Percentiles rank a stretch among this genome's conserved stretches.
Conservation (phyloP, 1,140 invertebrate species). For the Leucophenga varia region DNA sequence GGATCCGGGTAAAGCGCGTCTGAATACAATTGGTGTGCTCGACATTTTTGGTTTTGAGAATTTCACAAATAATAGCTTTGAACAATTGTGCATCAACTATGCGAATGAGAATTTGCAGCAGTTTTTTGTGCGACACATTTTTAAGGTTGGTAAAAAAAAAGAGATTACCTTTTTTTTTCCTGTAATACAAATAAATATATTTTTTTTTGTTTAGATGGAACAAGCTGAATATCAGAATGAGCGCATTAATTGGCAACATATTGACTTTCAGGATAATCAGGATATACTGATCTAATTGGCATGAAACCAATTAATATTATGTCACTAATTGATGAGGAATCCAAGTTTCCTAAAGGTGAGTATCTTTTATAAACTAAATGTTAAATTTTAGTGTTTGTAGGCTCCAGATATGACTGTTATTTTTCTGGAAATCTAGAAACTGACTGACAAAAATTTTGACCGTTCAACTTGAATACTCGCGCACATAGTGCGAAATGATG, state of each 20-base stretch:
- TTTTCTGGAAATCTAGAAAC: too few species aligned
- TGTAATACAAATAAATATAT: neutral
- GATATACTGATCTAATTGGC: constrained; percentile 88
- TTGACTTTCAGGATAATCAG: constrained; percentile 93
- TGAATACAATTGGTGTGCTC: constrained; percentile 83
- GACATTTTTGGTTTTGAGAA: constrained; percentile 98
- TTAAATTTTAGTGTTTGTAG: neutral
- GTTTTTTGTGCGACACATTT: constrained; percentile 95
- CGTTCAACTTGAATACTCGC: too few species aligned
- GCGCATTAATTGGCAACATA: constrained; percentile 88
- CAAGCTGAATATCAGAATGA: constrained; percentile 91
- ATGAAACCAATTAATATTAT: constrained; percentile 86
- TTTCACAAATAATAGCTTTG: constrained; percentile 89
- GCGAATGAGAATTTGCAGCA: constrained; percentile 97
- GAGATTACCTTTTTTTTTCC: neutral
- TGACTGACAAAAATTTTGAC: too few species aligned
- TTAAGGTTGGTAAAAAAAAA: constrained; percentile 56
- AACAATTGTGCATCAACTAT: constrained; percentile 96
- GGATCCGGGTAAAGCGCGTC: constrained; percentile 56
- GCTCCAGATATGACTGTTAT: too few species aligned
- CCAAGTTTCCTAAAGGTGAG: constrained; percentile 86
- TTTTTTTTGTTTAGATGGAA: constrained; percentile 84
- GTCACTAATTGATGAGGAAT: constrained; percentile 92
- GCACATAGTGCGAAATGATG: too few species aligned
- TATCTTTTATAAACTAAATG: neutral